These are phyloP conservation scores for Oncorhynchus clarkii DNA, from an alignment of 2,113 vertebrate genomes.

Conservation along the genomic window DNA sequence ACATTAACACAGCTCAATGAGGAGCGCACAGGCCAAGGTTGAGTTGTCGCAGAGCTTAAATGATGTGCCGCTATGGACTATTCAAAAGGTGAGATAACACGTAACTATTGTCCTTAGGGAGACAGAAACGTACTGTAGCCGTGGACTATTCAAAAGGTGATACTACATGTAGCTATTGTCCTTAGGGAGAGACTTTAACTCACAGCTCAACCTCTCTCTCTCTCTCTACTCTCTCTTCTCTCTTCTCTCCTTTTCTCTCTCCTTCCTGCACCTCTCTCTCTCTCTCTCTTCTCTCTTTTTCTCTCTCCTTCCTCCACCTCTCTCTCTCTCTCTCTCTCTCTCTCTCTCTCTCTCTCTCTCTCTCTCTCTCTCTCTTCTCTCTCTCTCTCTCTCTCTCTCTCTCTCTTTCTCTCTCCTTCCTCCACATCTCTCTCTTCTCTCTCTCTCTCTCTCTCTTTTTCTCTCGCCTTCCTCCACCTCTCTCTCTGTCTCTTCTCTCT, in stretches of 20 bases:
- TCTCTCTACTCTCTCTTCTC: too few species aligned
- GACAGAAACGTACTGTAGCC: neutral
- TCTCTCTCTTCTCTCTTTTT: neutral
- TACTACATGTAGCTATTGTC: neutral
- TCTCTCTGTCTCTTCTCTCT: conserved; percentile 16
- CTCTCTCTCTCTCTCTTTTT: neutral
- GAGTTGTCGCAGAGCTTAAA: neutral
- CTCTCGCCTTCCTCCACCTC: conserved; percentile 19
- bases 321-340: too few species aligned
- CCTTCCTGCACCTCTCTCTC: neutral
- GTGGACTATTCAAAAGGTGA: neutral
- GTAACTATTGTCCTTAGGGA: neutral
- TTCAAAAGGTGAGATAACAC: neutral
- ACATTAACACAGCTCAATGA: conserved; percentile 8
- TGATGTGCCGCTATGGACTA: neutral
- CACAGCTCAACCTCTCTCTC: conserved; percentile 13
- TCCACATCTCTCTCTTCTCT: neutral
- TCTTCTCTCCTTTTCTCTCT: too few species aligned
- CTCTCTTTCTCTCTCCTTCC: too few species aligned
- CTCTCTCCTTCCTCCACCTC: too few species aligned
- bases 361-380: neutral
- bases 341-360: neutral
- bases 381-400: neutral
- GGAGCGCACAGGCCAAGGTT: neutral
- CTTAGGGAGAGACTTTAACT: conserved; percentile 18